Evolutionary conservation across 2,113 vertebrate species (phyloP).

Genomic region (Pristiophorus japonicus): DNA sequence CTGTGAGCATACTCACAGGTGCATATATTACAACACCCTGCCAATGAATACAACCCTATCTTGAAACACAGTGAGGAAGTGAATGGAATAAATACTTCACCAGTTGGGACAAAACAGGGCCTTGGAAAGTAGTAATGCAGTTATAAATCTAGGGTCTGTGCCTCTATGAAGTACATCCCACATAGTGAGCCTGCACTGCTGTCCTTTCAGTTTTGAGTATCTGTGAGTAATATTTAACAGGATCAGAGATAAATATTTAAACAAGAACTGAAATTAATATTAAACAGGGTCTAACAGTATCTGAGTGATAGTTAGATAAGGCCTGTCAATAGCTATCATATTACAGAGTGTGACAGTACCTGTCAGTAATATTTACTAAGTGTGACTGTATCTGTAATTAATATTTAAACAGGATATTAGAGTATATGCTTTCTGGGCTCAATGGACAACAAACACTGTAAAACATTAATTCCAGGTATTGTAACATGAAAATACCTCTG

Average conservation of each 20-base stretch:
- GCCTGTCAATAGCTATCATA: not conserved
- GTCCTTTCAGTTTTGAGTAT: not conserved
- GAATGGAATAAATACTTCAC: too few species aligned
- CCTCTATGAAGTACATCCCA: not conserved
- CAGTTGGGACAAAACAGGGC: too few species aligned
- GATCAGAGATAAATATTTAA: too few species aligned
- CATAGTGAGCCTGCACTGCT: too few species aligned
- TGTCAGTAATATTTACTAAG: not conserved
- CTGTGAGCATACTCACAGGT: too few species aligned
- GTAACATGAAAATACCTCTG: not conserved
- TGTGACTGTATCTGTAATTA: not conserved
- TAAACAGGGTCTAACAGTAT: not conserved
- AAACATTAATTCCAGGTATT: not conserved
- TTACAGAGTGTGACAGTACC: not conserved
- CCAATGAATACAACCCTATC: too few species aligned
- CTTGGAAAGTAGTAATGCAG: too few species aligned
- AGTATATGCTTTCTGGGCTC: not conserved
- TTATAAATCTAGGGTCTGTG: not conserved
- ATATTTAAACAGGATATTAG: not conserved
- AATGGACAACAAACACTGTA: not conserved
- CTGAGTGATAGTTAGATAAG: not conserved
- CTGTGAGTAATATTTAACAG: not conserved
- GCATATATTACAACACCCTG: too few species aligned
- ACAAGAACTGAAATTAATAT: too few species aligned
- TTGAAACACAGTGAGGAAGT: too few species aligned